A percentile compares a stretch with the other conserved stretches of the same genome.
phyloP scores from a whole-genome alignment of 2,113 vertebrate species.

The Haemorhous mexicanus region DNA sequence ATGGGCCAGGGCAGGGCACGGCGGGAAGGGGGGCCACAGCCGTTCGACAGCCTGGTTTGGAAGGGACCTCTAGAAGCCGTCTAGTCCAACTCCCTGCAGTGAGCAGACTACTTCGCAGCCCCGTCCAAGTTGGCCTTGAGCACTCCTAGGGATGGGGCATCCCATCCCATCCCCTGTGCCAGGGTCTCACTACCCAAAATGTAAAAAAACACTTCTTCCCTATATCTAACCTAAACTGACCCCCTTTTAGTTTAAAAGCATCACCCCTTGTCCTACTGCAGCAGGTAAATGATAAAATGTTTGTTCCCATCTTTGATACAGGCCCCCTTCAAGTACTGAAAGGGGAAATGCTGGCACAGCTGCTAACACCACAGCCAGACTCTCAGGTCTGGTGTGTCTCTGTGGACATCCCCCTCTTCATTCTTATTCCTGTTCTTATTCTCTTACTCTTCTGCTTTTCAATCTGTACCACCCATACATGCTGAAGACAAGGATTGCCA shows the following conservation, averaged over 20 bases:
- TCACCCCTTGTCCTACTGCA: neutral
- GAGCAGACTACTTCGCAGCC: neutral
- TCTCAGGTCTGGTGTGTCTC: neutral
- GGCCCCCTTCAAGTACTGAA: neutral
- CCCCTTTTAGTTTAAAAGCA: neutral
- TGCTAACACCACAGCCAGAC: neutral
- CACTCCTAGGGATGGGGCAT: no score
- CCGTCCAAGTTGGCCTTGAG: neutral
- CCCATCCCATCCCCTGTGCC: neutral
- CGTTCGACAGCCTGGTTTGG: rapidly evolving
- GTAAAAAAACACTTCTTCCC: neutral
- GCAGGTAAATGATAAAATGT: neutral
- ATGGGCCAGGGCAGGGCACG: no score
- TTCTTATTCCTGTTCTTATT: neutral
- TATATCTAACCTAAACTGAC: neutral
- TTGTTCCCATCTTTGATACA: rapidly evolving
- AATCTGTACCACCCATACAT: neutral
- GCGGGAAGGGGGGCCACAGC: rapidly evolving
- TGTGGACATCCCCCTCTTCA: neutral
- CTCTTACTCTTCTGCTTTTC: neutral
- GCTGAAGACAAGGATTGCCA: neutral
- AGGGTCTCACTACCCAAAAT: neutral
- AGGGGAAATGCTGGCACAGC: neutral
- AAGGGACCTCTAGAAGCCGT: no score
- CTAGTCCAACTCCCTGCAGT: neutral